Evolutionary conservation across 2,888 invertebrate species (phyloP), one percentile per base, ranked within the genome.

Genomic region (Nudaria mundana): DNA sequence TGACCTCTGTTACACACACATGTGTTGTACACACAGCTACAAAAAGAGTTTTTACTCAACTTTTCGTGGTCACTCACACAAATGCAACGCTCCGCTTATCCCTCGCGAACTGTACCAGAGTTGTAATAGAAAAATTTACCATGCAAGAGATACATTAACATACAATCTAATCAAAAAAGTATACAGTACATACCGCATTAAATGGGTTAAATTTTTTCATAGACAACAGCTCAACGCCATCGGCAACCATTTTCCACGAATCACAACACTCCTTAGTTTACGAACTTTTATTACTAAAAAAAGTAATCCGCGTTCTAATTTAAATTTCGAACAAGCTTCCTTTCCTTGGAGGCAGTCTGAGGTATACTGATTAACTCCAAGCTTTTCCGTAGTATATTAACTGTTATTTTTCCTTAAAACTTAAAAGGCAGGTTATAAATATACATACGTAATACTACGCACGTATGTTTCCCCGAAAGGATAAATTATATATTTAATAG

Each of bases 321-420:
- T 37, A 32, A 54, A 51, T 40, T 30, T 15, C 13, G 34, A 43
- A 35, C 14, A 29, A 11, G 34, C 43, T 40, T 55, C 41, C 46
- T 39, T 38, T 40, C 40, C 59, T 46, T 46, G 60, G 52, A 52
- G 56, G 52, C 48, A 44, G 46, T 23, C 60, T 37, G 35, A 42
- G 40, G 23, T 36, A 12, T 18, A 56, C 42, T 56, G 60, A 36
- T 52, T 41, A 48, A 44, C 41, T 48, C 40, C 30, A 29, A 30
- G 16, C 42, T 11, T 37, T 46, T 45, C 48, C 30, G 34, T 40
- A 18, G 20, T 56, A 51, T 55, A 58, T 43, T 24, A 26, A 34
- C 43, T 39, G 31, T 8, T 23, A 16, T 14, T 56, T 56, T 56
- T 56, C 59, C 56, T 56, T 38, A 40, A 57, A 24, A 24, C 33